Evolutionary conservation across 2,113 vertebrate genomes (phyloP).

Genomic region (Apodemus speciosus): DNA sequence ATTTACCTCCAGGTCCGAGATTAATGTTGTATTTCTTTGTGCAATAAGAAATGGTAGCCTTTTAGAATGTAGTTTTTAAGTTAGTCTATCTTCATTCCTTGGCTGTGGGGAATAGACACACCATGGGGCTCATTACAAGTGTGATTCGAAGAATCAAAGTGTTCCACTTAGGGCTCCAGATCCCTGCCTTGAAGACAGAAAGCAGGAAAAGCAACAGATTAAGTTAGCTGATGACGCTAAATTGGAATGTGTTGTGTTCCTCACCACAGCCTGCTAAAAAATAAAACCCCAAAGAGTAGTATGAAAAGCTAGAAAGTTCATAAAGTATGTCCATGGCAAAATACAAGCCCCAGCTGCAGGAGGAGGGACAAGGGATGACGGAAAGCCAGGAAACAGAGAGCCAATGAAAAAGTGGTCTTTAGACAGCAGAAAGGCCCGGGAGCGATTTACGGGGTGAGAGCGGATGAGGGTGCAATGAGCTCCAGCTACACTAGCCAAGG

Average conservation of each 20-base stretch:
- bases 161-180: neutral
- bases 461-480: neutral
- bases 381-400: slow-evolving; percentile 53
- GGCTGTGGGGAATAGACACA: rapidly evolving
- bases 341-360: slow-evolving; percentile 47
- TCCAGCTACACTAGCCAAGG: slow-evolving; percentile 4
- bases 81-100: neutral
- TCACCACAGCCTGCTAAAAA: neutral
- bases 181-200: neutral
- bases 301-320: neutral
- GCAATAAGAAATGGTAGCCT: neutral
- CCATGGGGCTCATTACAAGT: neutral
- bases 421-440: slow-evolving; percentile 23
- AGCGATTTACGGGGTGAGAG: slow-evolving; percentile 62
- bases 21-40: neutral
- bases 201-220: neutral
- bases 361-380: neutral
- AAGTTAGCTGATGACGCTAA: neutral
- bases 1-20: neutral
- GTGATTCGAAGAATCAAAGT: neutral
- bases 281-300: neutral
- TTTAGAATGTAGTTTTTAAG: neutral
- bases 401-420: slow-evolving; percentile 13
- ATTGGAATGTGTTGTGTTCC: neutral
- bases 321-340: slow-evolving; percentile 25